phyloP scores from a whole-genome alignment of 2,797 vertebrate genomes.

The Amblyopsis hoosieri region DNA sequence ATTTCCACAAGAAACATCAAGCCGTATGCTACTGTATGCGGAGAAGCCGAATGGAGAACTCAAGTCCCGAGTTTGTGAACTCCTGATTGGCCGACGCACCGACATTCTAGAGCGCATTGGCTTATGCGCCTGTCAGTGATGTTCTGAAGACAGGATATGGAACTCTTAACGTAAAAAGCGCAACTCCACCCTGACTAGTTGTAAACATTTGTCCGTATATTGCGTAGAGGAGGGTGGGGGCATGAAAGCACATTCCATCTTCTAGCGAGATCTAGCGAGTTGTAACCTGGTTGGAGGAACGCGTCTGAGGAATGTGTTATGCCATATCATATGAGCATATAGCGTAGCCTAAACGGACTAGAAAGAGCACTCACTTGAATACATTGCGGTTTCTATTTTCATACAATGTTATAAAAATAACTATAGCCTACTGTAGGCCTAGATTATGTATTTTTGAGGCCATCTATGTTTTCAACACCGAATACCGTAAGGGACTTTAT shows the following conservation, averaged over 20 bases:
- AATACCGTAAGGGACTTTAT: too few species aligned
- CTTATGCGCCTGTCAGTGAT: conserved; percentile 22
- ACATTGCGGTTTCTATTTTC: too few species aligned
- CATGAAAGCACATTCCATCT: conserved; percentile 54
- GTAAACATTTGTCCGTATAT: conserved; percentile 71
- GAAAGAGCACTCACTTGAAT: too few species aligned
- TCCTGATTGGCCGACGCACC: conserved; percentile 68
- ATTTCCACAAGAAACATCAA: conserved; percentile 65
- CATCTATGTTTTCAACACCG: too few species aligned
- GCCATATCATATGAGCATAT: too few species aligned
- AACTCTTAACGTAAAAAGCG: conserved; percentile 64
- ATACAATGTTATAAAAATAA: too few species aligned
- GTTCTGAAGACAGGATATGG: conserved; percentile 51
- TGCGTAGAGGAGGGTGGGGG: conserved; percentile 67
- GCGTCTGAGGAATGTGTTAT: conserved; percentile 64
- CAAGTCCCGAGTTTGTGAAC: conserved; percentile 59
- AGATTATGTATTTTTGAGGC: too few species aligned
- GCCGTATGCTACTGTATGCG: conserved; percentile 53
- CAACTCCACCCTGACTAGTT: conserved; percentile 75
- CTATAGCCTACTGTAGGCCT: too few species aligned
- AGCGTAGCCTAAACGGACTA: too few species aligned
- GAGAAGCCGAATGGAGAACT: conserved; percentile 17
- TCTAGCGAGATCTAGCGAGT: conserved; percentile 50
- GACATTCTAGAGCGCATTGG: conserved; percentile 60
- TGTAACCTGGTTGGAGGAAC: conserved; percentile 38